phyloP scores from a whole-genome alignment of 2,113 vertebrate genomes.

The Siniperca knerii region DNA sequence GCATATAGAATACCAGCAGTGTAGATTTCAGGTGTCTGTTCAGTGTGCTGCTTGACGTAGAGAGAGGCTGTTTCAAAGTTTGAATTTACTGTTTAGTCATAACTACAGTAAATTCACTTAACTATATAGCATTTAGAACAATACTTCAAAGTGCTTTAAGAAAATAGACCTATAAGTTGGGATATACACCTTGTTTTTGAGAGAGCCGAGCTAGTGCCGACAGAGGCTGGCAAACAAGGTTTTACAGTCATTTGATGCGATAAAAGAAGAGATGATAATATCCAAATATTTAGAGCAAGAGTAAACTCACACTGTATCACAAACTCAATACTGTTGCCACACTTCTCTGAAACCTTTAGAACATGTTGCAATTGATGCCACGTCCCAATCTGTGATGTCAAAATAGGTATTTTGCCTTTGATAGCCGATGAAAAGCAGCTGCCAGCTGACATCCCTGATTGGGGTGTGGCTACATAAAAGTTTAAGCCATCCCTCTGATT shows the following conservation, averaged over 20 bases:
- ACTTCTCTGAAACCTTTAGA: too few species aligned
- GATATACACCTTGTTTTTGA: background rate
- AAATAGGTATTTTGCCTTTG: too few species aligned
- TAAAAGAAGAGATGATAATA: background rate
- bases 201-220: background rate
- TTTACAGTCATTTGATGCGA: background rate
- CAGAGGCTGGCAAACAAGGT: background rate
- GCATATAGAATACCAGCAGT: background rate
- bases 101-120: background rate
- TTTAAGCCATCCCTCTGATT: too few species aligned
- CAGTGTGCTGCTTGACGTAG: background rate
- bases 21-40: background rate
- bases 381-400: background rate
- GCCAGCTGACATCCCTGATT: too few species aligned
- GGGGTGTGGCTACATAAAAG: too few species aligned
- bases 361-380: background rate
- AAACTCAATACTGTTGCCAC: background rate
- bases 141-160: background rate
- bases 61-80: background rate
- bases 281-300: conserved; percentile 4
- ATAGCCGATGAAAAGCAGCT: too few species aligned
- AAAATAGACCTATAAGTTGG: background rate
- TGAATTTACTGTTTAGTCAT: background rate
- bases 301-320: background rate
- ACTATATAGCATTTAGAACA: background rate